These are phyloP conservation scores for Tachysurus fulvidraco DNA, from an alignment of 2,113 vertebrate species.

Conservation along the genomic window DNA sequence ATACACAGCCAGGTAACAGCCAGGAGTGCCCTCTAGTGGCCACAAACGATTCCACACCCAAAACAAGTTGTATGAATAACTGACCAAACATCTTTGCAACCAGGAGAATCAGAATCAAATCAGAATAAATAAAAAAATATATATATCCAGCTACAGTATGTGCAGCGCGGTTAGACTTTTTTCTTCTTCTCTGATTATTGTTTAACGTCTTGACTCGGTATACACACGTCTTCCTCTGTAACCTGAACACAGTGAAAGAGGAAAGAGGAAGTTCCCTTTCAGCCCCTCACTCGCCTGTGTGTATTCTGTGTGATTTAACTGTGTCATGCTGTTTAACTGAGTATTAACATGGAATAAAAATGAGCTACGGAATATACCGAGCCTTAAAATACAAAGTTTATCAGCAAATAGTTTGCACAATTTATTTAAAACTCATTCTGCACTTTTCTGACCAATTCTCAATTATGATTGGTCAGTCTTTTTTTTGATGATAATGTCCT, in stretches of 20 bases:
- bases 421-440: not conserved
- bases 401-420: not conserved
- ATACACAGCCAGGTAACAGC: not conserved
- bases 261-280: not conserved
- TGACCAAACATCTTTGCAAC: not conserved
- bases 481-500: not conserved
- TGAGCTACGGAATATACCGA: too few species aligned
- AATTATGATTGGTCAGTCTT: not conserved
- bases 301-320: not conserved
- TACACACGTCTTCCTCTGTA: slow-evolving; percentile 18
- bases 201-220: slow-evolving; percentile 1
- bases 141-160: not conserved
- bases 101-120: not conserved
- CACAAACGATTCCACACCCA: not conserved
- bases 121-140: not conserved
- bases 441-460: not conserved
- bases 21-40: slow-evolving; percentile 11
- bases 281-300: not conserved
- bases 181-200: slow-evolving; percentile 2
- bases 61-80: not conserved
- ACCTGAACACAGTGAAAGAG: not conserved
- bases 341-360: not conserved
- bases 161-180: not conserved
- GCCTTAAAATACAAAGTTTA: not conserved
- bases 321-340: not conserved